Evolutionary conservation across 2,797 vertebrate genomes (phyloP).

Genomic region (Crenuchus spilurus): DNA sequence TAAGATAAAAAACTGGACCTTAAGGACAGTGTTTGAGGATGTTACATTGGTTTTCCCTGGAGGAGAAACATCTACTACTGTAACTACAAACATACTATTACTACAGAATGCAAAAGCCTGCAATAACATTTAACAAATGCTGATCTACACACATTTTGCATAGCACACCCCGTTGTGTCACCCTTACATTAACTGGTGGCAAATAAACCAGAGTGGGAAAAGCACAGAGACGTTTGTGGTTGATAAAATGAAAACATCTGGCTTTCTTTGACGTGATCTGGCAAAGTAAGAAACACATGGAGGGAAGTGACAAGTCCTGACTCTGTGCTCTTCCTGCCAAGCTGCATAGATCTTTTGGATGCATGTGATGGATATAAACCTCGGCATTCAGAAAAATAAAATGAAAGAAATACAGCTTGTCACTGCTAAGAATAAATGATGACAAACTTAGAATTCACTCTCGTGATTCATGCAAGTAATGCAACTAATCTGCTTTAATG

Average conservation of each 20-base stretch:
- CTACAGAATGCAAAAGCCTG: too few relatives aligned
- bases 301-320: slow-evolving; percentile 57
- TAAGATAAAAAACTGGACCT: too few relatives aligned
- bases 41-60: too few relatives aligned
- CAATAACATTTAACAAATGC: neutral
- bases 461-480: neutral
- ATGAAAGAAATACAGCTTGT: slow-evolving; percentile 55
- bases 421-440: slow-evolving; percentile 53
- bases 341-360: slow-evolving; percentile 69
- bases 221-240: slow-evolving; percentile 54
- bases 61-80: too few relatives aligned
- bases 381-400: slow-evolving; percentile 23
- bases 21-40: too few relatives aligned
- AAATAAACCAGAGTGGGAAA: slow-evolving; percentile 56
- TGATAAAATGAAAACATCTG: slow-evolving; percentile 70
- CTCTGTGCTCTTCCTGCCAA: slow-evolving; percentile 61
- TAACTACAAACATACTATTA: too few relatives aligned
- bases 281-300: slow-evolving; percentile 64
- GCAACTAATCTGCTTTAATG: neutral
- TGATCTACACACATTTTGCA: slow-evolving; percentile 1
- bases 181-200: slow-evolving; percentile 28
- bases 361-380: slow-evolving; percentile 67
- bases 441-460: slow-evolving; percentile 48
- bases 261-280: slow-evolving; percentile 69
- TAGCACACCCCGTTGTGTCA: slow-evolving; percentile 13